Base-by-base conservation (phyloP, 2,113 vertebrate species). In the Gnathonemus echidnorhynchus region DNA sequence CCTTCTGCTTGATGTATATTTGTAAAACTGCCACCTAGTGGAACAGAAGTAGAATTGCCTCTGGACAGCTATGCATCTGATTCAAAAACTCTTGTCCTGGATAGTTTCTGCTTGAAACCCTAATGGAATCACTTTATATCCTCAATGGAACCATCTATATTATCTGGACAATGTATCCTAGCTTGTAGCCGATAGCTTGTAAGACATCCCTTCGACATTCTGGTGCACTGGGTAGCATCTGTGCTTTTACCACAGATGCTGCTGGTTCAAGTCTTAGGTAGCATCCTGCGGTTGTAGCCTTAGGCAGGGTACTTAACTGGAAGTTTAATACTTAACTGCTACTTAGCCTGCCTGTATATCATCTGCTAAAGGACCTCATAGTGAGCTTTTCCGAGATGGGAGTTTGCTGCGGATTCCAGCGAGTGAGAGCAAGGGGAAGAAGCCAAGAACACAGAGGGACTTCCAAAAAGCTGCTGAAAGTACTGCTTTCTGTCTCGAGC, bases 11-110 rank as follows among this genome's bases (percentile, higher is more conserved):
- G 19, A 7, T 70, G 52, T 90, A 50, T 86, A 66, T 31, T 62
- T 53, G n/a, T 85, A 62, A 88, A 88, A 62, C 88, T 92, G 90
- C 88, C 89, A 90, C 83, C 92, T 88, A 5, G 39, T 92, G 92
- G 90, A 85, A 45, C 13, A 62, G 8, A 42, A 70, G 83, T 49
- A 52, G 53, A 89, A 88, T 88, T 90, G 74, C 89, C 50, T 89
- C 52, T 86, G 77, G 80, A 58, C 80, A 86, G 80, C 52, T 84
- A 56, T 10, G 80, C 50, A 89, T 48, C 83, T 49, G 19, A 42
- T 42, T 46, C 3, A 56, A 31, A 15, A 35, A 45, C 19, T n/a
- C 31, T 74, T n/a, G 27, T 74, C 11, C 24, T 50, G 53, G 52
- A 31, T 11, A 24, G 31, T 9, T 39, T 45, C 35, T 84, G 89